Evolutionary conservation across 2,113 vertebrate genomes (phyloP).

Genomic region (Corythoichthys intestinalis): DNA sequence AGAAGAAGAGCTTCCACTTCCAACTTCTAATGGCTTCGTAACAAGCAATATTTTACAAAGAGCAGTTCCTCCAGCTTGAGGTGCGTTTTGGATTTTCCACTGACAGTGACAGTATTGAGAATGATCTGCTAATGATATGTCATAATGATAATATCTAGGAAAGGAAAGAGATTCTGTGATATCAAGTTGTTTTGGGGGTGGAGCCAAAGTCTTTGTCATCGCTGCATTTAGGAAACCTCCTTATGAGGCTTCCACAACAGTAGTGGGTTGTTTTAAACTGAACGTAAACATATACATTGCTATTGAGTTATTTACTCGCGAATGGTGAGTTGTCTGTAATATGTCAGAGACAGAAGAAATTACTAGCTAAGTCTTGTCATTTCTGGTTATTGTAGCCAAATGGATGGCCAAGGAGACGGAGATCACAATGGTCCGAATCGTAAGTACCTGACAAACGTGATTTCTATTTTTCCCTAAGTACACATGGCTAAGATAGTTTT

Average conservation of each 20-base stretch:
- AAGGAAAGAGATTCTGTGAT: not conserved
- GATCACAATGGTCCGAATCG: conserved; percentile 10
- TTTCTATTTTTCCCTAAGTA: not conserved
- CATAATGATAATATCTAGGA: not conserved
- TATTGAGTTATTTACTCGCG: not conserved
- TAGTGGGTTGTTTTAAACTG: not conserved
- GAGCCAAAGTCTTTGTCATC: not conserved
- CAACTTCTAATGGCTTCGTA: conserved; percentile 2
- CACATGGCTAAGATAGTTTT: not conserved
- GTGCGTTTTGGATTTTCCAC: not conserved
- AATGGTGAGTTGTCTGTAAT: not conserved
- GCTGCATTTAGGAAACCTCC: not conserved
- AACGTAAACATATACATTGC: not conserved
- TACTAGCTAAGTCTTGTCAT: not conserved
- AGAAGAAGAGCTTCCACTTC: not conserved
- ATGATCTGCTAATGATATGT: conserved; percentile 1
- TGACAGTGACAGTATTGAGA: not conserved
- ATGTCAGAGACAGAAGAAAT: not conserved
- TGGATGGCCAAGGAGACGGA: conserved; percentile 12
- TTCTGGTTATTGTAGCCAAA: not conserved
- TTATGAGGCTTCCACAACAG: not conserved
- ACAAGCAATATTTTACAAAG: not conserved
- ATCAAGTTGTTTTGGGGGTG: not conserved
- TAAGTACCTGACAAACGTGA: not conserved
- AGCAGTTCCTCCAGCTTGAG: conserved; percentile 2